phyloP scores from a whole-genome alignment of 2,797 vertebrate genomes.

The Vultur gryphus region DNA sequence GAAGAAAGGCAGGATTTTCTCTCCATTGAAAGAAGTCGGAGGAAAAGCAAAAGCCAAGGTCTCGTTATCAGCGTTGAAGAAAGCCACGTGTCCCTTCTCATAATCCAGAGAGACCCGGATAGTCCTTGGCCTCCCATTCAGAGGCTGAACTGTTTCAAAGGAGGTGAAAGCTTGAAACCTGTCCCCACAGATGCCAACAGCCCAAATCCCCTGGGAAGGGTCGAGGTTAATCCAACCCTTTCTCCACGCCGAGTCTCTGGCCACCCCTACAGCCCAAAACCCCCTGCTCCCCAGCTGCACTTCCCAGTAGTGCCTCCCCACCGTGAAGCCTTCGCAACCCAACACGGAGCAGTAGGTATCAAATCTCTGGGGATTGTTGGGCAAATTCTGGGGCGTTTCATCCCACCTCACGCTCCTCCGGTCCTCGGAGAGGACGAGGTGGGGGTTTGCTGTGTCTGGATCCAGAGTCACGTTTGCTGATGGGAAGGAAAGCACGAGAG shows the following conservation, averaged over 20 bases:
- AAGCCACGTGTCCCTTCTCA: neutral
- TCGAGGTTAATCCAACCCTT: conserved; percentile 66
- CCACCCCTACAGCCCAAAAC: conserved; percentile 81
- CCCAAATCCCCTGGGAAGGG: conserved; percentile 20
- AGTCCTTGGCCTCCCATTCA: neutral
- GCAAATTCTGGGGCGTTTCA: conserved; percentile 37
- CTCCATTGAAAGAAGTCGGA: neutral
- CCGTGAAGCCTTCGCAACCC: conserved; percentile 72
- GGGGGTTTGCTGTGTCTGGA: conserved; percentile 76
- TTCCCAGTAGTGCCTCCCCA: conserved; percentile 81
- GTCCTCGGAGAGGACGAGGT: conserved; percentile 74
- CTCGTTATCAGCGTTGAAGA: neutral
- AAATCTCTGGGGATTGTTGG: conserved; percentile 74
- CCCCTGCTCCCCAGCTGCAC: conserved; percentile 73
- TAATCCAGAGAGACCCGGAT: neutral
- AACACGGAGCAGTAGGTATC: conserved; percentile 79
- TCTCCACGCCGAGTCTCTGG: conserved; percentile 71
- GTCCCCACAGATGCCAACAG: neutral
- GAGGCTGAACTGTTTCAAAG: neutral
- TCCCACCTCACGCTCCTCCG: conserved; percentile 71
- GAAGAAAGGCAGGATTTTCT: neutral
- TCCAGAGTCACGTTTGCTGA: conserved; percentile 20
- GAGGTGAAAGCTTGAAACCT: neutral
- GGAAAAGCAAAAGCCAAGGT: neutral
- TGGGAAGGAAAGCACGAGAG: neutral